Evolutionary conservation across 2,888 invertebrate species (phyloP), one percentile per base, ranked within the genome.

Genomic region (Amiota mariae): DNA sequence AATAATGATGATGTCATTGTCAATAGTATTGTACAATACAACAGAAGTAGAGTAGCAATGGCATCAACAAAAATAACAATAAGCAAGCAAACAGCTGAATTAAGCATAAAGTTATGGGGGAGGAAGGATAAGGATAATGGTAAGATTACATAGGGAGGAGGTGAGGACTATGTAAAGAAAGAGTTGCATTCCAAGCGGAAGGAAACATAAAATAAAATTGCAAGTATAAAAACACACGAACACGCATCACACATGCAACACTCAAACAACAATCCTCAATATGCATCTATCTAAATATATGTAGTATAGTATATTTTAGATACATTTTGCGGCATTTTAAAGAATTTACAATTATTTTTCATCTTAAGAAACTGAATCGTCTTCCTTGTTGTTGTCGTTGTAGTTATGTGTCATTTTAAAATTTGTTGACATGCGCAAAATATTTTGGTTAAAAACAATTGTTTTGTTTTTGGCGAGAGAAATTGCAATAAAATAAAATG

Each of bases 1-100:
- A 82, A 85, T 88, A 85, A 86, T 88, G 87, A 85, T 88, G 87
- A 88, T 88, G 87, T 87, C 87, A 88, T 88, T 88, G 88, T 88
- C 87, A 88, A 88, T 86, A 84, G 77, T 72, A 80, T 1, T 2
- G 24, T 24, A 24, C 24, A 73, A 79, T 6, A 36, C 4, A 36
- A 36, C 36, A 36, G 36, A 36, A 36, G 8, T 36, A 36, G 4
- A 36, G 36, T 36, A 36, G 36, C 3, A 6, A 71, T 78, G 77
- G 51, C 80, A 78, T 54, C 54, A 75, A 67, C 68, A 75, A 51
- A 24, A 72, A 57, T 64, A 76, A 61, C 73, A 77, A 71, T 67
- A 73, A 77, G 72, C 79, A 71, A 11, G 36, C 36, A 59, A 83
- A 82, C 81, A 86, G 86, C 81, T 84, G 86, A 84, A 84, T 84